Base-by-base conservation (phyloP, 1,140 invertebrate genomes). In the Trachymyrmex septentrionalis region DNA sequence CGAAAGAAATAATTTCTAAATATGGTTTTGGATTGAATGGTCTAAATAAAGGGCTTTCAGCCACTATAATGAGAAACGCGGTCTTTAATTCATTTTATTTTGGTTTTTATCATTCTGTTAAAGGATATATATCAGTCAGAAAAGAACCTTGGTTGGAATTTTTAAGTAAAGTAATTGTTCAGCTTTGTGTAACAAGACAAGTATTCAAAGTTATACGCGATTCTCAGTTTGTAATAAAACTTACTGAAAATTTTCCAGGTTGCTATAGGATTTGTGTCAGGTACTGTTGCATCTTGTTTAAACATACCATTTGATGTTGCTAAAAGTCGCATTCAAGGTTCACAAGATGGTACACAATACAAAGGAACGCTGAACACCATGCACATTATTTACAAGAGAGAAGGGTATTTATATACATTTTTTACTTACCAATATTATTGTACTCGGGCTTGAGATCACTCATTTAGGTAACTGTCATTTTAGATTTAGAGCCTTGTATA, bases 231-330 rank as follows among this genome's bases (percentile, higher is more conserved):
- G 0, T 85, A 50, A 5, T 21, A 34, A 34, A 34, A 81, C 19
- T 9, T 64, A 72, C 66, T 69, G 19, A 78, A 73, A 59, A 82
- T 86, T 90, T 95, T 94, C 78, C 93, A 98, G 97, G 97, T 99
- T 3, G 93, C 96, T 7, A 97, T 99, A 85, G 98, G 98, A 66
- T 98, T 99, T 92, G 95, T 96, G 27, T 98, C 98, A 27, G 98
- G 98, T 12, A 97, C 97, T 0, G 92, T 99, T 21, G 98, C 97
- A 27, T 99, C 98, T 1, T 97, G 97, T 92, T 95, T 98, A 30
- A 99, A 99, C 94, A 99, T 99, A 96, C 98, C 98, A 38, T 99
- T 99, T 95, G 99, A 99, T 94, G 99, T 99, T 6, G 99, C 98
- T 10, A 99, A 99, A 95, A 99, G 98, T 92, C 96, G 99, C 82